phyloP scores from a whole-genome alignment of 1,140 invertebrate species.

The Brachionus rubens region DNA sequence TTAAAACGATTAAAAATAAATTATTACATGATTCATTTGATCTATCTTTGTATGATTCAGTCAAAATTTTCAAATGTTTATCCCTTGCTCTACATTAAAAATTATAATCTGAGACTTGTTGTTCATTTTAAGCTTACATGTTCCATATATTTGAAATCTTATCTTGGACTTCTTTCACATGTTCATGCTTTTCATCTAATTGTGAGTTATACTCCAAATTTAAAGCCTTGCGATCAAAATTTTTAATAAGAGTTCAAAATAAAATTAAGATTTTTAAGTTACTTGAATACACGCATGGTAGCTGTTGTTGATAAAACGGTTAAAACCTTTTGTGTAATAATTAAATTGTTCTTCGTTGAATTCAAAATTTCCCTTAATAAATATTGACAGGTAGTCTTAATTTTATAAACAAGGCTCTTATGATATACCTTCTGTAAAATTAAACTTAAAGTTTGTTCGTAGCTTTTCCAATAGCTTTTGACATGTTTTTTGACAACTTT shows the following conservation, averaged over 20 bases:
- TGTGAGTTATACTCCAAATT: neutral
- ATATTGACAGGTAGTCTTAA: no score
- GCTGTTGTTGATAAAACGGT: neutral
- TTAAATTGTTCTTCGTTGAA: neutral
- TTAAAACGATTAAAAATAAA: constrained; percentile 14
- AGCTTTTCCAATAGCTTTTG: constrained; percentile 25
- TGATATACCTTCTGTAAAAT: constrained; percentile 2
- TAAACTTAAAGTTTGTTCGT: neutral
- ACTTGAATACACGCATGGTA: constrained; percentile 1
- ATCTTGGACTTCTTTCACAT: neutral
- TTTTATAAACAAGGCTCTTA: no score
- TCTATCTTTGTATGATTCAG: neutral
- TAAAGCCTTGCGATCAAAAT: neutral
- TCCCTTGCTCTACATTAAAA: neutral
- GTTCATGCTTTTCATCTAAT: neutral
- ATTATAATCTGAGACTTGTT: neutral
- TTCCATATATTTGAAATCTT: neutral
- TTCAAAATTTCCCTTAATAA: constrained; percentile 4
- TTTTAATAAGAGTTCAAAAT: neutral
- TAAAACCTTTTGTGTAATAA: constrained; percentile 18
- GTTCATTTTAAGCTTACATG: neutral
- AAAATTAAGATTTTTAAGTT: neutral
- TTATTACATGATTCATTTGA: neutral
- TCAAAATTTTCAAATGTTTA: constrained; percentile 14
- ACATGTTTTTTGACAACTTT: constrained; percentile 26